Conservation (phyloP, 2,797 vertebrate species). For the Hirundo rustica region DNA sequence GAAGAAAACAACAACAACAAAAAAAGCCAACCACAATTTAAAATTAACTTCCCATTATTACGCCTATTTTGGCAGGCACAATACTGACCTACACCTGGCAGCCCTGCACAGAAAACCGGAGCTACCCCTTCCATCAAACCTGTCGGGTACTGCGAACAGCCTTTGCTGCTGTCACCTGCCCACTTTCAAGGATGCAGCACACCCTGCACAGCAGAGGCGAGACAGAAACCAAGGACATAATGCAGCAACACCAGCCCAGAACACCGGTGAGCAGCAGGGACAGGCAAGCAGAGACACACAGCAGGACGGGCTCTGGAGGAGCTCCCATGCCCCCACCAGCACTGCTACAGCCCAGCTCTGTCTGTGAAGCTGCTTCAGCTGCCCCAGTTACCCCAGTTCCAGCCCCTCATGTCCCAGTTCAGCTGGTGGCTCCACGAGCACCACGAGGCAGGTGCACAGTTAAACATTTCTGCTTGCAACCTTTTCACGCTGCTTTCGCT, state of each 20-base stretch:
- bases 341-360: not conserved
- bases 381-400: not conserved
- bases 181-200: accelerated
- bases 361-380: not conserved
- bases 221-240: not conserved
- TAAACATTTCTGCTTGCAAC: not conserved
- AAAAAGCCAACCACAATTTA: not conserved
- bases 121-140: not conserved
- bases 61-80: not conserved
- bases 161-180: not conserved
- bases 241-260: not conserved
- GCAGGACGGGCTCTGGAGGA: not conserved
- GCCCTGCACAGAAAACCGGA: not conserved
- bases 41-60: not conserved
- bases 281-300: not conserved
- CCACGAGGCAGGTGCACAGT: not conserved
- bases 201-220: not conserved
- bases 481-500: not conserved
- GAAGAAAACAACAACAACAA: not conserved
- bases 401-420: accelerated
- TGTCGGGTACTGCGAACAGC: not conserved
- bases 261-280: not conserved
- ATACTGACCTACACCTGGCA: not conserved
- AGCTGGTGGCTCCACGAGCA: not conserved
- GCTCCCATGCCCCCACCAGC: not conserved